These are phyloP conservation scores for Clostera curtula DNA, from an alignment of 2,888 invertebrate species.

Conservation along the genomic window DNA sequence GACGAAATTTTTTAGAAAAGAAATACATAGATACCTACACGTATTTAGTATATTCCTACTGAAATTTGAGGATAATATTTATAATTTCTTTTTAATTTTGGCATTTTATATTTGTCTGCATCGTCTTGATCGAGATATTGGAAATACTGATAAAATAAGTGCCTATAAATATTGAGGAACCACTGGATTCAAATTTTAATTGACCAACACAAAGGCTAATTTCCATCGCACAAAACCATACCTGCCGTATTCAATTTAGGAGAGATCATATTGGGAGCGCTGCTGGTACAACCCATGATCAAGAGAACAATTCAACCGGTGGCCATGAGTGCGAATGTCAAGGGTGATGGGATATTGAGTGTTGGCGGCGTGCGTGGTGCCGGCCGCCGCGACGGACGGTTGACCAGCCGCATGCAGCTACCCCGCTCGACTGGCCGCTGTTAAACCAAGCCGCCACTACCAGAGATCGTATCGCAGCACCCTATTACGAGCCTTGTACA, in stretches of 20 bases:
- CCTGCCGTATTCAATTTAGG: slow-evolving; percentile 42
- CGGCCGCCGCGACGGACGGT: slow-evolving; percentile 21
- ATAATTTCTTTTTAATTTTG: no score
- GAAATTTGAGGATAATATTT: no score
- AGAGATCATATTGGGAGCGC: slow-evolving; percentile 47
- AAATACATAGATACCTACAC: no score
- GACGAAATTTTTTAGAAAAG: no score
- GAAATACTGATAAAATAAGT: no score
- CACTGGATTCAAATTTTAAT: no score
- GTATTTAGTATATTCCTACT: no score
- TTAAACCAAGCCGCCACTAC: slow-evolving; percentile 13
- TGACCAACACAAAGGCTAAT: no score
- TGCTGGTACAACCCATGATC: slow-evolving; percentile 69
- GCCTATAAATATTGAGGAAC: no score
- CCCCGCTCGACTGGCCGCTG: slow-evolving; percentile 44
- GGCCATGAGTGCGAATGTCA: slow-evolving; percentile 23
- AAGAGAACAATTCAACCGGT: slow-evolving; percentile 17
- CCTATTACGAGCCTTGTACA: no score
- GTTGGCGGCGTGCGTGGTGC: slow-evolving; percentile 14
- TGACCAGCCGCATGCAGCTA: slow-evolving; percentile 43
- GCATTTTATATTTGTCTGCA: no score
- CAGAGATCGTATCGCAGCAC: slow-evolving; percentile 63
- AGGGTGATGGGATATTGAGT: slow-evolving; percentile 16
- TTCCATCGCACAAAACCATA: slow-evolving; percentile 31
- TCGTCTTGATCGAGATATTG: no score